These are phyloP conservation scores for Poecilobothrus nobilitatus DNA, from an alignment of 2,888 invertebrate species.

Conservation along the genomic window DNA sequence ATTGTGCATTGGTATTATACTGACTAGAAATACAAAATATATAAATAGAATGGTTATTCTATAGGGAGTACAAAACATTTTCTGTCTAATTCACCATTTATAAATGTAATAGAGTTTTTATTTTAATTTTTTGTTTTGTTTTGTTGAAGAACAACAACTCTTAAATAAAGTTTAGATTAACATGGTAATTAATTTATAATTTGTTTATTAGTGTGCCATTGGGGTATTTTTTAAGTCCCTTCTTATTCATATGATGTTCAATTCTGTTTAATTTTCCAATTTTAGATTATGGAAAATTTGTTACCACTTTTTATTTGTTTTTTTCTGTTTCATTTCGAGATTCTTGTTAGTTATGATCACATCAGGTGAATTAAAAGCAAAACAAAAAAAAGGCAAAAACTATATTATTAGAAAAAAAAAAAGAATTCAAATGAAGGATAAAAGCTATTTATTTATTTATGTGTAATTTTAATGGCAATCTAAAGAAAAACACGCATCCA, in stretches of 20 bases:
- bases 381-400: no score
- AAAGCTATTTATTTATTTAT: no score
- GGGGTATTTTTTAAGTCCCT: background rate
- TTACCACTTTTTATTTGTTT: no score
- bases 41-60: background rate
- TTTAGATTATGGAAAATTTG: background rate
- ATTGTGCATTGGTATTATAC: background rate
- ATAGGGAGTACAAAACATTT: background rate
- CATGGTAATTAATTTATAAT: constrained; percentile 6
- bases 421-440: no score
- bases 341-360: background rate
- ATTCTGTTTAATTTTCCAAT: background rate
- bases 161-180: background rate
- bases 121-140: background rate
- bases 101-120: background rate
- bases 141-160: no score
- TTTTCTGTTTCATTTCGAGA: no score
- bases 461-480: no score
- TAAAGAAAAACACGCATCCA: no score
- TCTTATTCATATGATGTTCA: background rate
- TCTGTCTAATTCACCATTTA: background rate
- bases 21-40: background rate
- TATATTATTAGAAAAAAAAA: no score
- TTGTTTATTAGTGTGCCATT: background rate
- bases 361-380: background rate